Evolutionary conservation across 2,888 invertebrate genomes (phyloP), one percentile per base, ranked within the genome.

Genomic region (Melitaea athalia): DNA sequence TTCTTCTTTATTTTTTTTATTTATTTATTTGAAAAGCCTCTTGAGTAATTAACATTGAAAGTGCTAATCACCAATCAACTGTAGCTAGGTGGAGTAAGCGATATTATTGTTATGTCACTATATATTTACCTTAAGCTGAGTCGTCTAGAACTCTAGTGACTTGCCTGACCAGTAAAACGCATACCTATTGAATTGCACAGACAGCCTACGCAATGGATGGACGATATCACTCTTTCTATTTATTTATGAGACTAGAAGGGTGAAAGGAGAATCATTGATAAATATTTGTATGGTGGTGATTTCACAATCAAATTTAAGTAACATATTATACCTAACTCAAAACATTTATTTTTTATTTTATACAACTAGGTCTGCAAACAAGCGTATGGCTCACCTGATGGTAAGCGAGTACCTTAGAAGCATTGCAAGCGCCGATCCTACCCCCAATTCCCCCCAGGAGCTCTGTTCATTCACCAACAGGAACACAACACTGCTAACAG

Each of bases 131-230:
- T 70, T 57, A 70, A 73, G 67, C 70, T 67, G 64, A 71, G 66
- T 63, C 64, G 72, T 71, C 72, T 71, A 50, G 66, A 71, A 69
- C 72, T 67, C 64, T 70, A 71, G 69, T 74, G 72, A 75, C 74
- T 73, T 50, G 76, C 71, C 70, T 73, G 75, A 77, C 77, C 74
- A 74, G 77, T 76, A 67, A 63, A 67, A 72, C 71, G 72, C 69
- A 73, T 72, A 55, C 31, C 33, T 55, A 72, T 71, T 74, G 69
- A 73, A 74, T 74, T 72, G 71, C 73, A 73, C 67, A 72, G 72
- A 72, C 74, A 72, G 68, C 78, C 78, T 76, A 78, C 77, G 76
- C 77, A 71, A 69, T 67, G 65, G 72, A 73, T 70, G 53, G 59
- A 69, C 68, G 72, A 70, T 71, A 73, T 68, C 68, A 73, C 72